phyloP scores from a whole-genome alignment of 2,888 invertebrate species.

The Rhagonycha fulva region DNA sequence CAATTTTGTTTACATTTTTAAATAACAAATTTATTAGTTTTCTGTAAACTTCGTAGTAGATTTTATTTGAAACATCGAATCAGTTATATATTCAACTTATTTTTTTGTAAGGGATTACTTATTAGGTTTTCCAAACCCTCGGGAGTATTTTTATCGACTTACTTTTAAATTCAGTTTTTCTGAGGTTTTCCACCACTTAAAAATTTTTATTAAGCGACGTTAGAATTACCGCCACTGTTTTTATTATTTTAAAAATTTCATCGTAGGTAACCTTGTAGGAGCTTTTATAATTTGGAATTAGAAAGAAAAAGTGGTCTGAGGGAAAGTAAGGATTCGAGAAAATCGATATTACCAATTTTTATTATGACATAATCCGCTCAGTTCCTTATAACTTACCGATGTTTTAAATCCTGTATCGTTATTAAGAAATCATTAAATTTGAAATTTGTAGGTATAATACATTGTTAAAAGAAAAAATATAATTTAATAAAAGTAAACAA shows the following conservation, averaged over 20 bases:
- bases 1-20: neutral
- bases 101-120: neutral
- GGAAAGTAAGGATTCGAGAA: neutral
- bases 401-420: slow-evolving; percentile 8
- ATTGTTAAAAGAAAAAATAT: neutral
- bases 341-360: slow-evolving; percentile 21
- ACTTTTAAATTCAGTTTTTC: neutral
- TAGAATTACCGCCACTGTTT: neutral
- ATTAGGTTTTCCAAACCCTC: neutral
- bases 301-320: neutral
- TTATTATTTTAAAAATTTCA: neutral
- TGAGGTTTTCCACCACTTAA: neutral
- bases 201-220: neutral
- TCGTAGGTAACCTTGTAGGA: neutral
- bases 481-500: no score
- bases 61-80: neutral
- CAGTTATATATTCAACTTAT: neutral
- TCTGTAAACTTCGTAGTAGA: neutral
- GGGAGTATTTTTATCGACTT: neutral
- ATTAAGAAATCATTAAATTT: neutral
- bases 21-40: no score
- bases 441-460: neutral
- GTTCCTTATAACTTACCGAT: slow-evolving; percentile 12
- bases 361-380: slow-evolving; percentile 18
- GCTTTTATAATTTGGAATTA: neutral